These are phyloP conservation scores for Eurytemora carolleeae DNA, from an alignment of 1,140 invertebrate species.

Conservation along the genomic window DNA sequence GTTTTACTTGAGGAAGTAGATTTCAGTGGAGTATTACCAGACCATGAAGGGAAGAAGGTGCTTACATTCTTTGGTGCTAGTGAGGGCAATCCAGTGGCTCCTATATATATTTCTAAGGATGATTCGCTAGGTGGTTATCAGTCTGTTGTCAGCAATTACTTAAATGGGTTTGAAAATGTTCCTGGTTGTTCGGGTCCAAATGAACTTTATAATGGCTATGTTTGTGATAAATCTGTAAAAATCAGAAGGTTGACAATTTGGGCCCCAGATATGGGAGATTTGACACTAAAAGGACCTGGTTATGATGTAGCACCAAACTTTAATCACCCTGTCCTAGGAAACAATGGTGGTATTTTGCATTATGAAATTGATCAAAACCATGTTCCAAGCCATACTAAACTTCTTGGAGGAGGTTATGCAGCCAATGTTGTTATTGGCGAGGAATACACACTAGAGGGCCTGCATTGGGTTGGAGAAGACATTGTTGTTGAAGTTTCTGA, in stretches of 20 bases:
- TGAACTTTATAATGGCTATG: background rate
- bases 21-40: background rate
- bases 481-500: background rate
- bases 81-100: background rate
- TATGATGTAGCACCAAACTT: background rate
- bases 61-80: background rate
- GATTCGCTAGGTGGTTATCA: background rate
- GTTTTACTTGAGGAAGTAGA: background rate
- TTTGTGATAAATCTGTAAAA: background rate
- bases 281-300: background rate
- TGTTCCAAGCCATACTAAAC: background rate
- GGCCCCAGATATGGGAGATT: background rate
- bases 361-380: background rate
- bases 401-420: background rate
- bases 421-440: background rate
- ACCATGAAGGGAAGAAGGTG: background rate
- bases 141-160: background rate
- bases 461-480: background rate
- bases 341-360: background rate
- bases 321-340: background rate
- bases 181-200: background rate
- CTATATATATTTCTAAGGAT: background rate
- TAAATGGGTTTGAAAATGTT: background rate
- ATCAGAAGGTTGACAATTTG: background rate
- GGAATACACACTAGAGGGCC: background rate